A percentile compares a stretch with the other conserved stretches of the same genome.
Conservation (phyloP, 2,113 vertebrate species). For the Genyomyrus donnyi region DNA sequence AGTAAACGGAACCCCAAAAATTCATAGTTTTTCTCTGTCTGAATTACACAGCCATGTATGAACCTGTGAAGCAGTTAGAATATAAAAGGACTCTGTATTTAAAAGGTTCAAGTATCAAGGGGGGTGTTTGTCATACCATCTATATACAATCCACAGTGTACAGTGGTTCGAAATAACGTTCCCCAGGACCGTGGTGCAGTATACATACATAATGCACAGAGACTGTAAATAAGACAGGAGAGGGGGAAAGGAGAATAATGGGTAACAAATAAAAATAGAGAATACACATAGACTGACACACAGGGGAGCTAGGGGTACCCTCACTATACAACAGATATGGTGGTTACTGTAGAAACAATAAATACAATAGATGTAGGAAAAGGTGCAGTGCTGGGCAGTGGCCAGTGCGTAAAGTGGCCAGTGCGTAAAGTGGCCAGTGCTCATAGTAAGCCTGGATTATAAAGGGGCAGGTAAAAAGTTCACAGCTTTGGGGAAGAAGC, state of each 20-base stretch:
- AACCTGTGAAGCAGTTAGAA: not conserved
- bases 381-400: not conserved
- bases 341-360: no score
- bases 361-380: not conserved
- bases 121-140: not conserved
- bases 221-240: not conserved
- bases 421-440: not conserved
- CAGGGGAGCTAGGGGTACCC: not conserved
- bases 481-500: not conserved
- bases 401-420: not conserved
- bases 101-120: not conserved
- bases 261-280: not conserved
- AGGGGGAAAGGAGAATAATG: not conserved
- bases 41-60: not conserved
- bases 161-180: not conserved
- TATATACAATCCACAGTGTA: not conserved
- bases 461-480: not conserved
- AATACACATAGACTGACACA: not conserved
- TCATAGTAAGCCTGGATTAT: not conserved
- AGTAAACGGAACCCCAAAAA: not conserved
- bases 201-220: not conserved
- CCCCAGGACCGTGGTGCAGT: not conserved
- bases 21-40: not conserved
- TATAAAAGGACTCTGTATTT: not conserved
- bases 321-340: not conserved